These are phyloP conservation scores for Phacellophora camtschatica DNA, from an alignment of 30 jellyfish, hydroid and myxozoan species.

Conservation along the genomic window DNA sequence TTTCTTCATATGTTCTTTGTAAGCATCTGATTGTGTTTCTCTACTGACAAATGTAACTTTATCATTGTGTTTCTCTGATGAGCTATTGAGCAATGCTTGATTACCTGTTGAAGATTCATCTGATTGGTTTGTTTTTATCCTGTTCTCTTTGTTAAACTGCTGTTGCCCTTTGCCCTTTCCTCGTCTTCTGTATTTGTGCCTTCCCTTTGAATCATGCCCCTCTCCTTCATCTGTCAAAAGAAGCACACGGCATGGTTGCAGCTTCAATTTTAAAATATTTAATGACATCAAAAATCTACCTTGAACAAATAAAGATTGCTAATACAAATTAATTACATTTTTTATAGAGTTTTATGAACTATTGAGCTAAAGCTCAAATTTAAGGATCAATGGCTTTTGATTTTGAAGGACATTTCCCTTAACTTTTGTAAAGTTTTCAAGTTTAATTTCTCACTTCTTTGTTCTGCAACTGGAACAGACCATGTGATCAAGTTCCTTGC, in stretches of 20 bases:
- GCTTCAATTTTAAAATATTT: not conserved
- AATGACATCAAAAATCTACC: not conserved
- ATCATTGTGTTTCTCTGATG: not conserved
- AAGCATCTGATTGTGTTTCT: conserved; percentile 71
- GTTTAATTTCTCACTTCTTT: conserved; percentile 35
- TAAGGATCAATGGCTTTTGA: no score
- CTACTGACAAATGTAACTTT: conserved; percentile 1
- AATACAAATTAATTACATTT: not conserved
- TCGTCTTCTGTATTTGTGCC: conserved; percentile 41
- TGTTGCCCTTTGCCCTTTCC: conserved; percentile 5
- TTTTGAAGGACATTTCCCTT: no score
- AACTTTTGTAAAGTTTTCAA: no score
- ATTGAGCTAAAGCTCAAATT: no score
- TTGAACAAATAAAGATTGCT: no score
- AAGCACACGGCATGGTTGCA: not conserved
- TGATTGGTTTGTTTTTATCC: not conserved
- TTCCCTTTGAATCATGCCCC: conserved; percentile 3
- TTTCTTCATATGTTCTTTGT: conserved; percentile 52
- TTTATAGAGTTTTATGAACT: not conserved
- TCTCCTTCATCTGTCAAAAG: not conserved
- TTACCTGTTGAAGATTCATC: not conserved
- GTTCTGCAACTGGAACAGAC: conserved; percentile 89
- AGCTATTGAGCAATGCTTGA: not conserved
- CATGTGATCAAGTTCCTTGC: conserved; percentile 91
- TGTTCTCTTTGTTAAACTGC: not conserved